Conservation (phyloP, 2,113 vertebrate genomes). For the Phylloscopus whistleri region DNA sequence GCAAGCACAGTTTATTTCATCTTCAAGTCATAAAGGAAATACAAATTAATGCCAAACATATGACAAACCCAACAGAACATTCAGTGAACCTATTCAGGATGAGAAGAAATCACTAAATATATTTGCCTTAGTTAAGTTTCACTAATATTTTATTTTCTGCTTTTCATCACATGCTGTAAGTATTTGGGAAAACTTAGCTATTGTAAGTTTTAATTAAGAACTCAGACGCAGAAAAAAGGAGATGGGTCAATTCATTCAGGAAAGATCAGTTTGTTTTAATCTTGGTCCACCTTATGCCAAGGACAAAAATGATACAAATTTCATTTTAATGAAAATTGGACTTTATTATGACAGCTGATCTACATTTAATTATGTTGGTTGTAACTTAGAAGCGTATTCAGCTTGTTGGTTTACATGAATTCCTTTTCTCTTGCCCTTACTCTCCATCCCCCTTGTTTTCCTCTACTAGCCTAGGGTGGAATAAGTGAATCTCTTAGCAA, state of each 20-base stretch:
- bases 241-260: neutral
- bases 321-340: neutral
- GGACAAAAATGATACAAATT: neutral
- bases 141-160: neutral
- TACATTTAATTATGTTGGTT: neutral
- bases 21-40: neutral
- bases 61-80: neutral
- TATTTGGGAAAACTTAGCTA: neutral
- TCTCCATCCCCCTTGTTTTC: rapidly evolving
- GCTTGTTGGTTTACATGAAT: neutral
- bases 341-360: neutral
- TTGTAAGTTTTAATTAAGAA: neutral
- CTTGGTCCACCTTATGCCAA: neutral
- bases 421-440: neutral
- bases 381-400: neutral
- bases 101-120: neutral
- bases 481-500: neutral
- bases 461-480: neutral
- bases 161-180: neutral
- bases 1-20: neutral
- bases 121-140: neutral
- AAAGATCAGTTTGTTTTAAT: neutral
- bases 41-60: neutral
- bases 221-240: neutral
- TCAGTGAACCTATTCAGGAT: neutral